A percentile compares a stretch with the other conserved stretches of the same genome.
phyloP scores from a whole-genome alignment of 2,113 vertebrate species.

The Muntiacus muntjak region DNA sequence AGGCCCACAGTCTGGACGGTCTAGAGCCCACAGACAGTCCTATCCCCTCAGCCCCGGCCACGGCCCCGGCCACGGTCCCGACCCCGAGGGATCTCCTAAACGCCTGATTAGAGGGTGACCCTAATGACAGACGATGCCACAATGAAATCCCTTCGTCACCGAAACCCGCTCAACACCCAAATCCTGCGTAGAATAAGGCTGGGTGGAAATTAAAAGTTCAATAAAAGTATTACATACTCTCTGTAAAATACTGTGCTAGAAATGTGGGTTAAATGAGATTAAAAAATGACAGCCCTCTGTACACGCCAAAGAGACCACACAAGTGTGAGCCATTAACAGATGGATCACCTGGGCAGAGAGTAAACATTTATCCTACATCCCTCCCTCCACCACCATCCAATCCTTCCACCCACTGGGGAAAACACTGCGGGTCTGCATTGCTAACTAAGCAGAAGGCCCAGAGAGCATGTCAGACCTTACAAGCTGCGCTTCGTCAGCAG shows the following conservation, averaged over 20 bases:
- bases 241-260: not conserved
- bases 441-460: constrained; percentile 19
- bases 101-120: not conserved
- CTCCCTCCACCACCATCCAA: not conserved
- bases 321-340: not conserved
- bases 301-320: not conserved
- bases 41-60: not conserved
- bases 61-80: rapidly evolving
- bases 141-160: rapidly evolving
- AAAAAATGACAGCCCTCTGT: not conserved
- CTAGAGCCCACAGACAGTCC: not conserved
- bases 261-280: not conserved
- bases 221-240: not conserved
- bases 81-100: not conserved
- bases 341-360: not conserved
- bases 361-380: not conserved
- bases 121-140: rapidly evolving
- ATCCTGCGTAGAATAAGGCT: not conserved
- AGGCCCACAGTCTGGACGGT: too few species aligned
- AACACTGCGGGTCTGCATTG: not conserved
- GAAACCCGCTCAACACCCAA: not conserved
- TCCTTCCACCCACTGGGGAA: not conserved
- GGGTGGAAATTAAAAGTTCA: not conserved
- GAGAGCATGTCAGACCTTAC: not conserved
- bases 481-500: not conserved